A percentile compares a stretch with the other conserved stretches of the same genome.
Conservation (phyloP, 2,113 vertebrate genomes). For the Pelusios castaneus region DNA sequence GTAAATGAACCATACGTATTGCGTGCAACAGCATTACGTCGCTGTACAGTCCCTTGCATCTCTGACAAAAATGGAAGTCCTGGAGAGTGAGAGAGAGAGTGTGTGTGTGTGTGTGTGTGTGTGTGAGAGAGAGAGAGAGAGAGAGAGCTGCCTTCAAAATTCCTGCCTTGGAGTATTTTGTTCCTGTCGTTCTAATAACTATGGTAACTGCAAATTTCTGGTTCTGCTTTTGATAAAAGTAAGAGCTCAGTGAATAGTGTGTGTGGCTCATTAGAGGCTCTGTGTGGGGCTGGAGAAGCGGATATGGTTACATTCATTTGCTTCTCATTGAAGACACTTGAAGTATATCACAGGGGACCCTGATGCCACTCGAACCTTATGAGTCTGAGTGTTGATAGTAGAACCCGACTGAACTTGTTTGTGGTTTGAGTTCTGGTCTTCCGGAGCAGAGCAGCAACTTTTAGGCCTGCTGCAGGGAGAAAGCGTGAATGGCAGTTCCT, state of each 20-base stretch:
- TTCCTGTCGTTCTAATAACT: background rate
- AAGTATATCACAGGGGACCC: accelerated
- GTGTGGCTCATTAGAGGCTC: background rate
- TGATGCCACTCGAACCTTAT: background rate
- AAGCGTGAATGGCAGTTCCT: background rate
- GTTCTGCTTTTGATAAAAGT: background rate
- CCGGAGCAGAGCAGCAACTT: background rate
- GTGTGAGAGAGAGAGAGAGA: background rate
- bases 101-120: background rate
- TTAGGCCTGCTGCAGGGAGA: background rate
- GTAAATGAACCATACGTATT: background rate
- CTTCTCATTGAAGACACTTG: accelerated
- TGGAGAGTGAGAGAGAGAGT: background rate
- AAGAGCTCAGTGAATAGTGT: background rate
- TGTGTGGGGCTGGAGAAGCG: background rate
- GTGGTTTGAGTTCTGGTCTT: background rate
- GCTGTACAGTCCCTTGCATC: background rate
- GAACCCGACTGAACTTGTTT: background rate
- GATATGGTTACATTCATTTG: background rate
- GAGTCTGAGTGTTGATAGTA: background rate
- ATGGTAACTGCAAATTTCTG: background rate
- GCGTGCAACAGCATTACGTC: background rate
- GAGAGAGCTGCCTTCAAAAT: background rate
- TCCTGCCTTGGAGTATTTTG: background rate
- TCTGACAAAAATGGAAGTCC: background rate